These are phyloP conservation scores for Nyctereutes procyonoides DNA, from an alignment of 2,113 vertebrate species.

Conservation along the genomic window DNA sequence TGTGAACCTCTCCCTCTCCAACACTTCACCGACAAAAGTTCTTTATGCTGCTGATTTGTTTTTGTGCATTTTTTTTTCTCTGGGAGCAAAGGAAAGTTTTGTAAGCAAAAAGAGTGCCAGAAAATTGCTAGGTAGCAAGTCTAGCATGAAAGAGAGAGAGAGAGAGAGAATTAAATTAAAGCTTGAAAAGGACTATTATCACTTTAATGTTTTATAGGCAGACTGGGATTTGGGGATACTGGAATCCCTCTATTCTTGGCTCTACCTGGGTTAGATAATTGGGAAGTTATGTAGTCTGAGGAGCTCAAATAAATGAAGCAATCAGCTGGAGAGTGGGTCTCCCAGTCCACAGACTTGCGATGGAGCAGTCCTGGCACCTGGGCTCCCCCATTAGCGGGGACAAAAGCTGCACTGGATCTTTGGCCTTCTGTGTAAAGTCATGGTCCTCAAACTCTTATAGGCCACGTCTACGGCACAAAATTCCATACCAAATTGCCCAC, in stretches of 20 bases:
- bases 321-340: neutral
- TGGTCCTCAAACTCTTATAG: neutral
- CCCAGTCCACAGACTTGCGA: neutral
- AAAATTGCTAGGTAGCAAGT: constrained; percentile 61
- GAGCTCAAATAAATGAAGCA: neutral
- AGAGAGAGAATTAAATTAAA: neutral
- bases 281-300: neutral
- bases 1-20: constrained; percentile 10
- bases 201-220: neutral
- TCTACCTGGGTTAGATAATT: neutral
- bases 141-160: neutral
- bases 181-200: neutral
- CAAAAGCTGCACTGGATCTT: neutral
- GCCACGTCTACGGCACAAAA: neutral
- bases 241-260: neutral
- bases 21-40: constrained; percentile 45
- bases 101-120: constrained; percentile 55
- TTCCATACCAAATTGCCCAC: too few species aligned
- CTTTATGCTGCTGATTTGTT: constrained; percentile 26
- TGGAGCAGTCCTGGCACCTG: neutral
- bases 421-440: neutral
- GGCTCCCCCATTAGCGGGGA: neutral
- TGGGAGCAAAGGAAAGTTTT: constrained; percentile 59
- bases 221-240: neutral
- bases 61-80: neutral